Evolutionary conservation across 2,888 invertebrate species (phyloP), one percentile per base, ranked within the genome.

Genomic region (Cerastoderma edule): DNA sequence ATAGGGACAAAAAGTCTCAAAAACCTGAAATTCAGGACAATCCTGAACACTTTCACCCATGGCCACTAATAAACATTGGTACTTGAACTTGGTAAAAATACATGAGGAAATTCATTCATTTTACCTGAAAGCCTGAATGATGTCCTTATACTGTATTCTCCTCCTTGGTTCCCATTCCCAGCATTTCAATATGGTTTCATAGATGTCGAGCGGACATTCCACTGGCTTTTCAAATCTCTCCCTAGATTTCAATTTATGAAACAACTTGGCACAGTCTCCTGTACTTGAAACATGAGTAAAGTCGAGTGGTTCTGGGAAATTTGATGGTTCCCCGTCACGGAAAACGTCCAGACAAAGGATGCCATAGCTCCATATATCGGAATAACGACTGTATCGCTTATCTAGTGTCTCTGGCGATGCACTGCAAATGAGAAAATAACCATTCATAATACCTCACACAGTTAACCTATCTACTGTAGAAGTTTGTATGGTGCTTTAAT

Each of bases 341-440:
- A 78, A 78, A 5, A 78, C 75, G 53, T 81, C 80, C 4, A 77
- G 32, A 46, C 72, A 66, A 22, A 81, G 44, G 2, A 72, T 67
- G 0, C 80, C 80, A 27, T 67, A 77, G 44, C 80, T 81, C 80
- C 80, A 81, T 3, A 75, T 74, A 57, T 81, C 80, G 8, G 80
- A 72, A 24, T 56, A 74, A 24, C 46, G 64, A 27, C 32, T 71
- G 57, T 75, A 75, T 35, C n/a, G n/a, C n/a, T n/a, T n/a, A n/a
- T n/a, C n/a, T n/a, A n/a, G n/a, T n/a, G n/a, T n/a, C n/a, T n/a
- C n/a, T n/a, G n/a, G n/a, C n/a, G n/a, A n/a, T n/a, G n/a, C n/a
- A n/a, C n/a, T n/a, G n/a, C n/a, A n/a, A n/a, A n/a, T n/a, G n/a
- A n/a, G n/a, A n/a, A n/a, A n/a, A n/a, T n/a, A n/a, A n/a, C n/a